Conservation (phyloP, 2,113 vertebrate genomes). For the Cyanistes caeruleus region DNA sequence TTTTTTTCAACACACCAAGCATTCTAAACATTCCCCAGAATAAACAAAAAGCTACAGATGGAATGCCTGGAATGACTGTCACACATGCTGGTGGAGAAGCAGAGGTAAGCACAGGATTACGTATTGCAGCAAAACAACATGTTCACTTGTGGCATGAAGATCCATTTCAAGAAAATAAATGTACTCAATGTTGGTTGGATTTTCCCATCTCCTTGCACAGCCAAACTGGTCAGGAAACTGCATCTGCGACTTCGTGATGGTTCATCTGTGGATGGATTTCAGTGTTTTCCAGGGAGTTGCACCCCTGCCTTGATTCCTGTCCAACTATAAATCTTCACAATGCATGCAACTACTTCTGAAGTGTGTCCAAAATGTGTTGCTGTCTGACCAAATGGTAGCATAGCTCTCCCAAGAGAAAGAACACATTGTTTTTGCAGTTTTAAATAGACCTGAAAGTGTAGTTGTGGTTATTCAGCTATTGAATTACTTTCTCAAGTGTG, state of each 20-base stretch:
- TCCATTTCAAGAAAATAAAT: neutral
- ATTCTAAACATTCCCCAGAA: neutral
- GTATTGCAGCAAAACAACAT: neutral
- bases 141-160: neutral
- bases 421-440: conserved; percentile 30
- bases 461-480: neutral
- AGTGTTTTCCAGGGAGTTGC: conserved; percentile 18
- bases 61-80: conserved; percentile 53
- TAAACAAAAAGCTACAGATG: conserved; percentile 29
- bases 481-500: conserved; percentile 15
- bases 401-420: conserved; percentile 12
- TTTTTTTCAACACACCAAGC: neutral
- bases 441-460: conserved; percentile 3
- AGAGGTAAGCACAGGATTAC: neutral
- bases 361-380: conserved; percentile 7
- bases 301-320: neutral
- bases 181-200: neutral
- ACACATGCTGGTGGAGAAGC: neutral
- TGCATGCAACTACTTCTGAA: neutral
- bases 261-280: neutral
- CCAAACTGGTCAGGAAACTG: neutral
- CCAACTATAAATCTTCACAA: conserved; percentile 16
- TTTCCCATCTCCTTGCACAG: neutral
- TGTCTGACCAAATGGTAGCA: conserved; percentile 47
- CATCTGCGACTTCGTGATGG: neutral